A percentile compares a stretch with the other conserved stretches of the same genome.
These are phyloP conservation scores for Ochotona curzoniae DNA, from an alignment of 2,113 vertebrate genomes.

Conservation along the genomic window DNA sequence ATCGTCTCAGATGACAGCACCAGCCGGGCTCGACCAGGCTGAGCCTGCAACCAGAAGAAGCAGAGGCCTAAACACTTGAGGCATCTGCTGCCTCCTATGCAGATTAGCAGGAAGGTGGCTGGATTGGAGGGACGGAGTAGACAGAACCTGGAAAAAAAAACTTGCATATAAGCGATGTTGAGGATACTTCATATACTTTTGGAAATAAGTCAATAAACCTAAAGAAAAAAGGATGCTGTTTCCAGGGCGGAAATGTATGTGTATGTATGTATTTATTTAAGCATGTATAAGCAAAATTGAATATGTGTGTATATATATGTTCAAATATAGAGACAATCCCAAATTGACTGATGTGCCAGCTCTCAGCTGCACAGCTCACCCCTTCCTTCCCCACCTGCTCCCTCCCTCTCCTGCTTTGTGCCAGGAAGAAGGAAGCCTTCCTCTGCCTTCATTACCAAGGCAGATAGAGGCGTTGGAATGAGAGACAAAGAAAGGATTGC, in stretches of 20 bases:
- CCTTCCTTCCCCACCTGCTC: not conserved
- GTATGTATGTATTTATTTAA: not conserved
- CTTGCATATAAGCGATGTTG: not conserved
- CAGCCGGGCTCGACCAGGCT: too few relatives aligned
- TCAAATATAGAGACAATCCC: not conserved
- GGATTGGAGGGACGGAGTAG: too few relatives aligned
- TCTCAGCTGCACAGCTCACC: not conserved
- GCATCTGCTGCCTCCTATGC: too few relatives aligned
- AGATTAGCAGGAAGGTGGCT: too few relatives aligned
- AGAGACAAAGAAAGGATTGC: not conserved
- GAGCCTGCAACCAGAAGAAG: too few relatives aligned
- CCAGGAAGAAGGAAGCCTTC: not conserved
- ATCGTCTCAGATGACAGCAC: too few relatives aligned
- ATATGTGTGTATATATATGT: not conserved
- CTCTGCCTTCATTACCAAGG: not conserved
- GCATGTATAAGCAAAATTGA: too few relatives aligned
- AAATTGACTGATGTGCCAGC: not conserved
- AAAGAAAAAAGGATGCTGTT: conserved; percentile 8
- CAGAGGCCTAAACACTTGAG: too few relatives aligned
- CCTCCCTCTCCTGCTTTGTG: not conserved
- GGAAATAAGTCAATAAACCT: conserved; percentile 27
- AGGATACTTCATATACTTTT: not conserved
- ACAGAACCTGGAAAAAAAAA: not conserved
- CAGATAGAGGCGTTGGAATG: not conserved
- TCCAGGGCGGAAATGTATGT: not conserved